A percentile compares a stretch with the other conserved stretches of the same genome.
phyloP scores from a whole-genome alignment of 2,113 vertebrate genomes.

The Synodontis membranacea region DNA sequence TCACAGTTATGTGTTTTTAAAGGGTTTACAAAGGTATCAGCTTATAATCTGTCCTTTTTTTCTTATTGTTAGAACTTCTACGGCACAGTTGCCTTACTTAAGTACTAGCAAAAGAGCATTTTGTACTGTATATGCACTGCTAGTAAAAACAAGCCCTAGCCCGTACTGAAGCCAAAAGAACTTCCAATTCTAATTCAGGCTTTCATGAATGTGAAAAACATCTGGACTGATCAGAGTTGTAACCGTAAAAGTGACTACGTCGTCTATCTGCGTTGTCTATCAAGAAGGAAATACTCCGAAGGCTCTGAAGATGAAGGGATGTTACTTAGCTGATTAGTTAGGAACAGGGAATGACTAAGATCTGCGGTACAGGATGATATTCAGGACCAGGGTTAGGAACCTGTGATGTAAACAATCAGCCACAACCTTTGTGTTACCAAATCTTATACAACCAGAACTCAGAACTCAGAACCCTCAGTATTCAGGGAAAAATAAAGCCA shows the following conservation, averaged over 20 bases:
- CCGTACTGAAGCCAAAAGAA: background rate
- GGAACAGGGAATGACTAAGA: too few relatives aligned
- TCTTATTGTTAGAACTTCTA: background rate
- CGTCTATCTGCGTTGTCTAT: background rate
- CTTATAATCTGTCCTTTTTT: background rate
- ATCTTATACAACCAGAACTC: background rate
- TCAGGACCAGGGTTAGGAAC: background rate
- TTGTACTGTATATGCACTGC: too few relatives aligned
- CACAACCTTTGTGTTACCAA: background rate
- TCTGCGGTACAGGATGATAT: too few relatives aligned
- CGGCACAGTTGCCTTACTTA: background rate
- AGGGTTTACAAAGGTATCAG: background rate
- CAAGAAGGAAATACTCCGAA: background rate
- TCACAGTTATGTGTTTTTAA: background rate
- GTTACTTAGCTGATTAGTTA: background rate
- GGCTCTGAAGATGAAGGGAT: background rate
- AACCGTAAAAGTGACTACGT: background rate
- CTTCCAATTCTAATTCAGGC: background rate
- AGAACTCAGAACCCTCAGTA: background rate
- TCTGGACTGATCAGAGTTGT: background rate
- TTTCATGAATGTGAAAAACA: background rate
- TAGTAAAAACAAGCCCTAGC: background rate
- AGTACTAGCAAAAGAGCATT: background rate
- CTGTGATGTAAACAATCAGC: background rate
- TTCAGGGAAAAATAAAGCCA: background rate